A percentile compares a stretch with the other conserved stretches of the same genome.
Conservation (phyloP, 2,888 invertebrate genomes). For the Cataglyphis altisquamis region DNA sequence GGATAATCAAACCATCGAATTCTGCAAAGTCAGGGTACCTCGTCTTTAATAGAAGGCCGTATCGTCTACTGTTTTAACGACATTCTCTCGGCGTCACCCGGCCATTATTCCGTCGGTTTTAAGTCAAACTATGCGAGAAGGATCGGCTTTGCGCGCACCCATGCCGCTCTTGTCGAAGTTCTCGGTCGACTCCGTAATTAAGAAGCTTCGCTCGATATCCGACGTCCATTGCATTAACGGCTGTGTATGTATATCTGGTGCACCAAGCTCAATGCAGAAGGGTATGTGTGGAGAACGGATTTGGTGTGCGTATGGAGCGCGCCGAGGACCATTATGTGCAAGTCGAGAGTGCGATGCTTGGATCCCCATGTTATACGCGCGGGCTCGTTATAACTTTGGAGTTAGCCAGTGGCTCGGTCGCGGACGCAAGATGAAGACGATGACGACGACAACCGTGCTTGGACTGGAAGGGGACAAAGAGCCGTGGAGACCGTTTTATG, state of each 20-base stretch:
- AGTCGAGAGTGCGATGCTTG: conserved; percentile 76
- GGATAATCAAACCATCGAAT: background rate
- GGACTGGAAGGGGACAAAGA: conserved; percentile 70
- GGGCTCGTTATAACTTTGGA: conserved; percentile 82
- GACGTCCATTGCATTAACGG: conserved; percentile 62
- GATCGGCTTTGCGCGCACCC: conserved; percentile 57
- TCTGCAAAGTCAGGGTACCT: background rate
- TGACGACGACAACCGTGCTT: conserved; percentile 61
- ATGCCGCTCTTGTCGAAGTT: conserved; percentile 57
- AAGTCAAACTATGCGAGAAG: conserved; percentile 67
- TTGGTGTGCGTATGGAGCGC: conserved; percentile 66
- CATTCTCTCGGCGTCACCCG: conserved; percentile 3
- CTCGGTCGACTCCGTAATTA: conserved; percentile 70
- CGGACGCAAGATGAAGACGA: conserved; percentile 78
- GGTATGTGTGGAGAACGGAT: conserved; percentile 13
- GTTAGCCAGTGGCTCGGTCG: conserved; percentile 79
- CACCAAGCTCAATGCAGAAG: conserved; percentile 50
- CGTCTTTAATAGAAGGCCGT: conserved; percentile 29
- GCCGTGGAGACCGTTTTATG: conserved; percentile 82
- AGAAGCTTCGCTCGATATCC: conserved; percentile 74
- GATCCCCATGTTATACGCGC: conserved; percentile 60
- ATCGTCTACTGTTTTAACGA: conserved; percentile 2
- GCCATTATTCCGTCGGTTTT: conserved; percentile 71
- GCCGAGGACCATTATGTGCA: conserved; percentile 75
- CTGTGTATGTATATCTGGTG: conserved; percentile 51